These are phyloP conservation scores for Carassius gibelio DNA, from an alignment of 2,113 vertebrate genomes.

Conservation along the genomic window DNA sequence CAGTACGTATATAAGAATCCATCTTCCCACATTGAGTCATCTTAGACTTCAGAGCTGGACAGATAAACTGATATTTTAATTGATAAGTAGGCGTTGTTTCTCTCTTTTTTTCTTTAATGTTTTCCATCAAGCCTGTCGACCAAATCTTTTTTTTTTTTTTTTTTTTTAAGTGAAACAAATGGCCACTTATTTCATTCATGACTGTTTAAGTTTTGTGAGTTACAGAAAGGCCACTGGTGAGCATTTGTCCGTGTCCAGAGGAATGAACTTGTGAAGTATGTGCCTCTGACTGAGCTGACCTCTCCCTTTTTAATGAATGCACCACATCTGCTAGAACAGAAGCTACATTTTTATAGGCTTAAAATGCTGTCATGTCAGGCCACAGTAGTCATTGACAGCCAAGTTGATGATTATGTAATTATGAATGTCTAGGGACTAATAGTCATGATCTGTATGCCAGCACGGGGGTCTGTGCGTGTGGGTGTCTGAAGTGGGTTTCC, in stretches of 20 bases:
- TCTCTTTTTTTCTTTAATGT: neutral
- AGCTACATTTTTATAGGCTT: constrained; percentile 30
- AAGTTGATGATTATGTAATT: constrained; percentile 20
- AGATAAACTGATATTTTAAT: neutral
- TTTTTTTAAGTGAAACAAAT: neutral
- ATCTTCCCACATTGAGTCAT: constrained; percentile 1
- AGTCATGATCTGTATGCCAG: neutral
- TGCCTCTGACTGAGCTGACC: constrained; percentile 21
- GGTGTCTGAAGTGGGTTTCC: neutral
- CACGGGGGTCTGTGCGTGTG: no score
- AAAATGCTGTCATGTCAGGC: neutral
- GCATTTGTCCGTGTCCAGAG: neutral
- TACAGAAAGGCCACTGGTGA: neutral
- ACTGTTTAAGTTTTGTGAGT: neutral
- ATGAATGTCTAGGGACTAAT: constrained; percentile 4
- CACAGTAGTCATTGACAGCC: neutral
- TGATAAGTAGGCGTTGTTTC: neutral
- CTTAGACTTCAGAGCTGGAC: neutral
- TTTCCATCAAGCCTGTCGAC: neutral
- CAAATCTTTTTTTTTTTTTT: neutral
- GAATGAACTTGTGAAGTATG: constrained; percentile 5
- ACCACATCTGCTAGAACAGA: constrained; percentile 40
- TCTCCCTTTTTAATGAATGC: constrained; percentile 41
- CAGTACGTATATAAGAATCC: neutral
- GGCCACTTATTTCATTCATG: neutral